Conservation (phyloP, 2,888 invertebrate genomes). For the Chymomyza fuscimana region DNA sequence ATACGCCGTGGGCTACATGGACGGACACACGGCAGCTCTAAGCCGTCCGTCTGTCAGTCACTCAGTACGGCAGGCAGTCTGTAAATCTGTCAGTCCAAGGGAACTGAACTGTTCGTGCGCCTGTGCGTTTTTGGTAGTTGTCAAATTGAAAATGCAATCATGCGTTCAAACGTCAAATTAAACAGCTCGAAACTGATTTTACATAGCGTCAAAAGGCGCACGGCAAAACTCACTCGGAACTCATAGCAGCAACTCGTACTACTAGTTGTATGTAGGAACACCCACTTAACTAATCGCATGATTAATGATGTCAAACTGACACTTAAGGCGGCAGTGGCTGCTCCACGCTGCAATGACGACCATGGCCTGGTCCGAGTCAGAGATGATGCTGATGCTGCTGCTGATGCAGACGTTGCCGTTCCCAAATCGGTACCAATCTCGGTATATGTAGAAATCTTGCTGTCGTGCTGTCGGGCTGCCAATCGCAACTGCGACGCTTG, state of each 20-base stretch:
- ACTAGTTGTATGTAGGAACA: constrained; percentile 40
- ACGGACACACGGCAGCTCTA: background rate
- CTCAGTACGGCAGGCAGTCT: too few relatives aligned
- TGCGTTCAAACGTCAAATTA: constrained; percentile 76
- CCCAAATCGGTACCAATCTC: constrained; percentile 2
- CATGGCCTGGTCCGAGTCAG: background rate
- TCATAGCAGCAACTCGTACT: constrained; percentile 23
- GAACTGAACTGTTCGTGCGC: background rate
- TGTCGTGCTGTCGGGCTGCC: constrained; percentile 53
- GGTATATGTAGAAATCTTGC: constrained; percentile 24
- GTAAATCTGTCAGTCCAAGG: too few relatives aligned
- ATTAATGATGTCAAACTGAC: constrained; percentile 77
- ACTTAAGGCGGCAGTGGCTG: constrained; percentile 49
- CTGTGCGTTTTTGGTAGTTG: constrained; percentile 35
- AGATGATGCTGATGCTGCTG: background rate
- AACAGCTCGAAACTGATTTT: constrained; percentile 74
- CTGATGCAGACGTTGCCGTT: constrained; percentile 5
- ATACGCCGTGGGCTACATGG: background rate
- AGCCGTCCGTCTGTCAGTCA: background rate
- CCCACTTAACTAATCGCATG: constrained; percentile 78
- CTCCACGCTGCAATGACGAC: background rate
- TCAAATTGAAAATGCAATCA: constrained; percentile 75
- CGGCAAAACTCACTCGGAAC: background rate
- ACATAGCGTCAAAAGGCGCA: constrained; percentile 48
- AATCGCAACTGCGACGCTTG: constrained; percentile 76